Conservation (phyloP, 2,888 invertebrate species). For the Colostygia pectinataria region DNA sequence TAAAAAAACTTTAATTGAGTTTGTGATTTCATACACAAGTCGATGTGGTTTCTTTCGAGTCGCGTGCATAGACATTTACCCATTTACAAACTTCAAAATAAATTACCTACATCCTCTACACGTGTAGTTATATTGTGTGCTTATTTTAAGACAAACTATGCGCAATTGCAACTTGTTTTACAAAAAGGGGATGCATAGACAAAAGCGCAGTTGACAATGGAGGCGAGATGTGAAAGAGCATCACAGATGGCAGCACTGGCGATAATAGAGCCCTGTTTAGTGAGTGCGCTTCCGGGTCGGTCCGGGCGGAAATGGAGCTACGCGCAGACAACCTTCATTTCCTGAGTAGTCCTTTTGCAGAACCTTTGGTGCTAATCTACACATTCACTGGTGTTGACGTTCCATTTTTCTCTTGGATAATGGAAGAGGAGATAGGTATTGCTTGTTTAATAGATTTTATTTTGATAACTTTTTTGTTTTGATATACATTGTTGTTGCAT, state of each 20-base stretch:
- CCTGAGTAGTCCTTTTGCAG: slow-evolving; percentile 62
- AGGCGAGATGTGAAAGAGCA: slow-evolving; percentile 52
- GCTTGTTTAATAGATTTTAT: slow-evolving; percentile 1
- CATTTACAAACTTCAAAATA: too few species aligned
- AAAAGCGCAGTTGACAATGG: slow-evolving; percentile 49
- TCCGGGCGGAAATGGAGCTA: slow-evolving; percentile 65
- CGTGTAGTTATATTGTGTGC: too few species aligned
- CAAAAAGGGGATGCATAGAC: slow-evolving; percentile 29
- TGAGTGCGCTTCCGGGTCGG: slow-evolving; percentile 57
- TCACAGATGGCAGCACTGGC: slow-evolving; percentile 57
- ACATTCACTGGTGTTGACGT: slow-evolving; percentile 37
- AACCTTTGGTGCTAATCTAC: slow-evolving; percentile 34
- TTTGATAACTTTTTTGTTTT: too few species aligned
- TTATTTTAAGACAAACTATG: neutral
- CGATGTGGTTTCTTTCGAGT: too few species aligned
- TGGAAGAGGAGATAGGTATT: neutral
- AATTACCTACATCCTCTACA: too few species aligned
- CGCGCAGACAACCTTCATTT: slow-evolving; percentile 76
- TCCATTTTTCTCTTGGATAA: slow-evolving; percentile 18
- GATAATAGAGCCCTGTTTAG: slow-evolving; percentile 64
- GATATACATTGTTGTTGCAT: too few species aligned
- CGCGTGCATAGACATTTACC: too few species aligned
- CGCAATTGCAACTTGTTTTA: slow-evolving; percentile 1
- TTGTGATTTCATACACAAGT: too few species aligned
- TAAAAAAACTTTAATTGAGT: too few species aligned